These are phyloP conservation scores for Drosophila acutilabella DNA, from an alignment of 2,888 invertebrate species.

Conservation along the genomic window DNA sequence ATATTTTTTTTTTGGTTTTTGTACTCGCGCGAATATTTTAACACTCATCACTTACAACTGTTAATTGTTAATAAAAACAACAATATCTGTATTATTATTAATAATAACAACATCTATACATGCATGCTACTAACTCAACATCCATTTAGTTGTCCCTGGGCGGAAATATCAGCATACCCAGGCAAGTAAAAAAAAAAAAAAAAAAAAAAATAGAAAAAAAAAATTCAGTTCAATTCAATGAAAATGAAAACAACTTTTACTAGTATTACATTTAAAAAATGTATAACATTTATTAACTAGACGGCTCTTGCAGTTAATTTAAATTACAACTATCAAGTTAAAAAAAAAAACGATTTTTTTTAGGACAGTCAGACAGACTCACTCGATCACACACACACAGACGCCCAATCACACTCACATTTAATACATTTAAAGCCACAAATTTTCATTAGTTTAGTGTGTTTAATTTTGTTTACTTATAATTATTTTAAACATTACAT, in stretches of 20 bases:
- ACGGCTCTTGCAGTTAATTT: slow-evolving; percentile 35
- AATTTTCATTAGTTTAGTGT: slow-evolving; percentile 47
- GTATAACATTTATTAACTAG: slow-evolving; percentile 41
- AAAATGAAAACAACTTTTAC: slow-evolving; percentile 13
- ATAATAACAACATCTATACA: slow-evolving; percentile 25
- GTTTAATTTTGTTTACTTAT: slow-evolving; percentile 42
- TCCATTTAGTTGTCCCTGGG: slow-evolving; percentile 7
- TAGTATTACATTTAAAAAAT: slow-evolving; percentile 20
- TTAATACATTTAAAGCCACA: slow-evolving; percentile 70
- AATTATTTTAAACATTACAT: slow-evolving; percentile 19
- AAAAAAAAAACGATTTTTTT: slow-evolving; percentile 18
- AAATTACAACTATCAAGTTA: slow-evolving; percentile 32
- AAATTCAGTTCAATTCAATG: neutral
- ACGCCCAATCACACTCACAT: neutral
- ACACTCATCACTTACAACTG: slow-evolving; percentile 18
- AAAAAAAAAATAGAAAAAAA: neutral
- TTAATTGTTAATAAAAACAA: neutral
- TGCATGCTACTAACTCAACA: slow-evolving; percentile 9
- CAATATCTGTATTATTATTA: slow-evolving; percentile 20
- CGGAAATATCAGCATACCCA: neutral
- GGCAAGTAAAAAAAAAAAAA: neutral
- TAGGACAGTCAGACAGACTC: neutral
- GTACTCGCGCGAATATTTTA: slow-evolving; percentile 18
- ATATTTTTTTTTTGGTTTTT: slow-evolving; percentile 2
- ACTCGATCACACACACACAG: neutral